Base-by-base conservation (phyloP, 2,113 vertebrate genomes). In the Condylura cristata region DNA sequence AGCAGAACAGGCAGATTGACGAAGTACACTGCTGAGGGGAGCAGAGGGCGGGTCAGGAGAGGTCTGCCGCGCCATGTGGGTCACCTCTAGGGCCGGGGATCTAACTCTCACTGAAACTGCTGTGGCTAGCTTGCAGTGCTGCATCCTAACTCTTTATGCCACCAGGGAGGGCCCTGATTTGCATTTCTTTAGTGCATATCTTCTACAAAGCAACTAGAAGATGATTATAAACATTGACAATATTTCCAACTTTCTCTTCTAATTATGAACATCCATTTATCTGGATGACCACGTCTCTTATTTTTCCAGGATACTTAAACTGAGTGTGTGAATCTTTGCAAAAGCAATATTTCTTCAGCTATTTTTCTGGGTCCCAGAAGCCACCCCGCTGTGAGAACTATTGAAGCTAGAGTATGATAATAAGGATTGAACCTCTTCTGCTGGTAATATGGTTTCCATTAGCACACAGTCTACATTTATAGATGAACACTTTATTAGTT, bases 401-500 rank as follows among this genome's bases (percentile, higher is more conserved):
- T 94, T 91, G 94, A 74, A 92, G 41, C 85, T 90, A 85, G 81
- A 79, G 90, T 61, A 86, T 48, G 63, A 86, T 93, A 70, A 80
- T 90, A 96, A 91, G 84, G 26, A 90, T 46, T 48, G 76, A 46
- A 80, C 72, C 48, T 51, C 51, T 88, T 87, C 84, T 65, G 70
- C 70, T 76, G 26, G 44, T 70, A 89, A 91, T 94, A 56, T 94
- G 94, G 87, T 96, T 96, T 93, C 79, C 66, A 91, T 96, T 95
- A 96, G 79, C 70, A 53, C 60, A 39, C 0, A 81, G 72, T 41
- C 86, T 87, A 53, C 12, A 51, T 17, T 81, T 48, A 80, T 44
- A 94, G 92, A 53, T 48, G 79, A 78, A 96, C 95, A 96, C 39
- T 63, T 95, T 95, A 90, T 94, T 95, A 94, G 87, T 44, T 74